Percentiles rank a stretch among this genome's conserved stretches.
Evolutionary conservation across 2,113 vertebrate genomes (phyloP).

Genomic region (Apteryx owenii): DNA sequence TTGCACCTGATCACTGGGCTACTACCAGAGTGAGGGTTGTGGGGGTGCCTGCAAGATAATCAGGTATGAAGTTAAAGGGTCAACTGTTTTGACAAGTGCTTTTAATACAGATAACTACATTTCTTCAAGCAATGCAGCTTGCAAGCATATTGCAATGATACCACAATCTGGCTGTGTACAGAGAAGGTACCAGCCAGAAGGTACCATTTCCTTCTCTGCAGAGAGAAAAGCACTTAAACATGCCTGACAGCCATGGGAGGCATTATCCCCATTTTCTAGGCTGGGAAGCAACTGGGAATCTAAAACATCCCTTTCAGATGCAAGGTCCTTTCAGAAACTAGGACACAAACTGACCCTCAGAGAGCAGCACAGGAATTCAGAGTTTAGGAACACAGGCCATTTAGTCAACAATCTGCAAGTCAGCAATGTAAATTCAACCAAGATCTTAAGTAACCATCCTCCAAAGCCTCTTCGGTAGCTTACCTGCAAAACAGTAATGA

Average conservation of each 20-base stretch:
- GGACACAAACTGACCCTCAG: too few species aligned
- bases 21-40: background rate
- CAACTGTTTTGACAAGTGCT: background rate
- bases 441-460: background rate
- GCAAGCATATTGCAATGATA: background rate
- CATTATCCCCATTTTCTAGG: rapidly evolving
- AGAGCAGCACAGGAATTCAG: background rate
- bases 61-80: background rate
- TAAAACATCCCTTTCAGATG: background rate
- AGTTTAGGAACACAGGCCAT: background rate
- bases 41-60: background rate
- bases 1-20: background rate
- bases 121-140: background rate
- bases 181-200: background rate
- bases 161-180: background rate
- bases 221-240: background rate
- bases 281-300: background rate
- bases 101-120: background rate
- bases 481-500: rapidly evolving
- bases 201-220: rapidly evolving
- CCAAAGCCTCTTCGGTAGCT: background rate
- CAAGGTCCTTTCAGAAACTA: background rate
- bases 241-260: background rate
- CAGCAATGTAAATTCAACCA: background rate
- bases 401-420: background rate